Base-by-base conservation (phyloP, 2,113 vertebrate genomes). In the Reinhardtius hippoglossoides region DNA sequence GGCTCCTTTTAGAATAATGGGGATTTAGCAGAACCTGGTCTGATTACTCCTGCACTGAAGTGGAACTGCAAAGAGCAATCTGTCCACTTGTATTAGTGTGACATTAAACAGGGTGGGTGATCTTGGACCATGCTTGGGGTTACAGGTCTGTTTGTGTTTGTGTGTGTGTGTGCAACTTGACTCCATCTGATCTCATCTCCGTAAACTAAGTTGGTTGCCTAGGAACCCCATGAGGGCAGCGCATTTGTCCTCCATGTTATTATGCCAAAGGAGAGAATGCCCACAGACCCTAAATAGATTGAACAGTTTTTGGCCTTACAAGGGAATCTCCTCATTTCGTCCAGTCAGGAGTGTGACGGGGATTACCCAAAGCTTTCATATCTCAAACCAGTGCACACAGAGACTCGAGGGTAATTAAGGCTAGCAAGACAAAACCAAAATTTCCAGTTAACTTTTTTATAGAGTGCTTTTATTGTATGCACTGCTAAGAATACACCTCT, bases 271-370 rank as follows among this genome's bases (percentile, higher is more conserved):
- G 76, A 89, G 76, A 77, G 69, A 90, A 87, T 77, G 65, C 52
- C 50, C 23, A 52, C 20, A 66, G 82, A 75, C 81, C 21, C 21
- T 18, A 67, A 81, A 88, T 54, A 81, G 78, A 79, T 44, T 31
- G 46, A 26, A 21, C 13, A 12, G 42, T 67, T 80, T 85, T 67
- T 82, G 71, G 54, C 89, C 91, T 74, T 91, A 93, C 65, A 91
- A 74, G 87, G 84, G 44, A 72, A 84, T 74, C 54, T 75, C 69
- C 71, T 69, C 27, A 70, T 75, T 76, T 27, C n/a, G 26, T 69
- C 63, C 27, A 50, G 62, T 67, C 62, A 58, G 67, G 23, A 65
- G 58, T 42, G 23, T 40, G 58, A 57, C 24, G 5, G 63, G 44
- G 57, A 8, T 26, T 50, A 18, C 80, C 52, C 21, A 21, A 14